A percentile compares a stretch with the other conserved stretches of the same genome.
Evolutionary conservation across 2,113 vertebrate species (phyloP).

Genomic region (Rostratula benghalensis): DNA sequence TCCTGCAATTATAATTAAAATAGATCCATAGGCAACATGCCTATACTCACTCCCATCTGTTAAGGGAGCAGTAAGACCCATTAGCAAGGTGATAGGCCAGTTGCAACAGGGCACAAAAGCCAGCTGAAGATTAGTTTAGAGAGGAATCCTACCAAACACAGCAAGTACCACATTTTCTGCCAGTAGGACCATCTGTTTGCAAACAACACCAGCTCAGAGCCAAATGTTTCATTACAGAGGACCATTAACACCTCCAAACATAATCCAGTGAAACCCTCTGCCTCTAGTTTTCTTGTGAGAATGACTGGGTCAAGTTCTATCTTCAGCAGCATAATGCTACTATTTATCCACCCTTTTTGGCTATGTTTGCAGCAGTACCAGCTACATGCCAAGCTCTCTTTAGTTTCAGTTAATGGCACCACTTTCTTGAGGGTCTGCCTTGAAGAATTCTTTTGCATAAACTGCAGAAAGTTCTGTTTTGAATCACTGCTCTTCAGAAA

Average conservation of each 20-base stretch:
- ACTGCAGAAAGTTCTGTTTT: background rate
- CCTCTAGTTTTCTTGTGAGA: background rate
- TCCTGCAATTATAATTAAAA: slow-evolving; percentile 44
- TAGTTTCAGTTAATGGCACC: background rate
- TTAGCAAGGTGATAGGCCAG: background rate
- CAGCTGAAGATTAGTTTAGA: slow-evolving; percentile 30
- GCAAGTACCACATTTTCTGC: slow-evolving; percentile 22
- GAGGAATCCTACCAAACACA: slow-evolving; percentile 24
- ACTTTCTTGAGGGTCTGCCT: background rate
- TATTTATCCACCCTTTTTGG: background rate
- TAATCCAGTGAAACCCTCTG: background rate
- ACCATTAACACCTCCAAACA: background rate
- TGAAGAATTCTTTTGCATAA: background rate
- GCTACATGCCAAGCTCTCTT: background rate
- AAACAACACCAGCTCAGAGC: background rate
- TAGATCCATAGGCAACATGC: background rate
- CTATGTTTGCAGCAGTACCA: background rate
- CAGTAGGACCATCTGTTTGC: slow-evolving; percentile 45
- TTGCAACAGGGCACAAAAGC: slow-evolving; percentile 36
- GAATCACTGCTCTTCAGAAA: background rate
- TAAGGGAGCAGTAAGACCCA: background rate
- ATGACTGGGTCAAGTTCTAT: background rate
- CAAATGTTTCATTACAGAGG: background rate
- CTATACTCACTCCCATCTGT: slow-evolving; percentile 25
- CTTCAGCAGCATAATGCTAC: background rate